phyloP scores from a whole-genome alignment of 1,140 invertebrate species.

The Meteorus sp. region DNA sequence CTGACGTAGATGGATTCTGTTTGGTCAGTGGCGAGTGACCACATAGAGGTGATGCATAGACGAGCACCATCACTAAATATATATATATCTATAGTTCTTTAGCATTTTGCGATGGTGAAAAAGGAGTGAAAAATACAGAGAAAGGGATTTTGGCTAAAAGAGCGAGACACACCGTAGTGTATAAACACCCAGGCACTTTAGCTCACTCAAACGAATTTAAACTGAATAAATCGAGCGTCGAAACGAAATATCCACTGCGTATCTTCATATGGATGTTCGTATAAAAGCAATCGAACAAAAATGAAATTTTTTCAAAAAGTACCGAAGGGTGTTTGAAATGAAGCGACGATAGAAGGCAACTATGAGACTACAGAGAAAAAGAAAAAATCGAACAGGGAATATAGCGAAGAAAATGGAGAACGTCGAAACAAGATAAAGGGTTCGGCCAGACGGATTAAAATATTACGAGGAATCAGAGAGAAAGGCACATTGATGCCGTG shows the following conservation, averaged over 20 bases:
- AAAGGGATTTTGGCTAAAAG: conserved; percentile 2
- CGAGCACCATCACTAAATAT: too few species aligned
- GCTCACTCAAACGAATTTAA: conserved; percentile 9
- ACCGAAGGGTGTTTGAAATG: neutral
- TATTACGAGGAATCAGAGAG: conserved; percentile 49
- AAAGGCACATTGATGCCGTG: conserved; percentile 36
- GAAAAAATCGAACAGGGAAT: neutral
- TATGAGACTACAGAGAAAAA: too few species aligned
- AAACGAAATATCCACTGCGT: too few species aligned
- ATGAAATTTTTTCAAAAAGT: conserved; percentile 14
- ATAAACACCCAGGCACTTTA: neutral
- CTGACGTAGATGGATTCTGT: conserved; percentile 59
- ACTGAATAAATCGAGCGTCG: conserved; percentile 5
- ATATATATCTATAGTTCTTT: conserved; percentile 27
- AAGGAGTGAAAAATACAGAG: neutral
- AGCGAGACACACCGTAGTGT: neutral
- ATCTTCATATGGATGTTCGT: neutral
- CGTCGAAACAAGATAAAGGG: conserved; percentile 41
- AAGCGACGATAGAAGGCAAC: too few species aligned
- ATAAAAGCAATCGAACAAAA: conserved; percentile 11
- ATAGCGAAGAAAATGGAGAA: conserved; percentile 16
- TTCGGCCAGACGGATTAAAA: conserved; percentile 55
- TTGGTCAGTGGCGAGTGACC: conserved; percentile 44
- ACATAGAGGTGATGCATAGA: conserved; percentile 37
- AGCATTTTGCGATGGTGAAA: neutral